Evolutionary conservation across 2,888 invertebrate species (phyloP), one percentile per base, ranked within the genome.

Genomic region (Lasioglossum morio): DNA sequence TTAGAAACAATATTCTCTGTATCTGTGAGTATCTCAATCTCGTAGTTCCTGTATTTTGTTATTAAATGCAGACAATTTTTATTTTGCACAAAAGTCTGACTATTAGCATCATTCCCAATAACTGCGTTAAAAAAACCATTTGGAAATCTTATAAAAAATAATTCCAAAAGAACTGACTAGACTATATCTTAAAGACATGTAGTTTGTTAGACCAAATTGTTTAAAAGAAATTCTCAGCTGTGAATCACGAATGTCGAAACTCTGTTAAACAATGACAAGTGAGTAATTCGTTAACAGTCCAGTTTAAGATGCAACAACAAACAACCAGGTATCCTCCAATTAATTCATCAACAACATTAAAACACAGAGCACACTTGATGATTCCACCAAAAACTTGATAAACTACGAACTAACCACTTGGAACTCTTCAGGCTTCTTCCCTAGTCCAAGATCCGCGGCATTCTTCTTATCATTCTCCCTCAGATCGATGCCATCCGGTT

Each of bases 391-490:
- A 66, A 30, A 19, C 16, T 34, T 34, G 0, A 16, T 30, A 66
- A 66, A 66, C 16, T 34, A 30, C 34, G 8, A 66, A 91, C 92
- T 86, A 78, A 92, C 92, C 93, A 93, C 92, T 90, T 92, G 92
- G 79, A 92, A 91, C 16, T 93, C 93, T 12, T 93, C 93, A 23
- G 66, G 70, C 30, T 80, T 93, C 79, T 89, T 92, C 0, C 85
- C 89, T 70, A 79, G 86, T 30, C 72, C 74, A n/a, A 82, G 53
- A 27, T 92, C 92, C n/a, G 60, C 69, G 8, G 69, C 48, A 23
- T 63, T 83, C 63, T 85, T 91, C 46, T 85, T 91, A 46, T 93
- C 93, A 1, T 82, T 79, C 19, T 81, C 37, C 53, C 77, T 84
- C 19, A 88, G 84, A 12, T 79, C 84, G 27, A 74, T 72, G 46